phyloP scores from a whole-genome alignment of 2,888 invertebrate species.

The Parnassius apollo region DNA sequence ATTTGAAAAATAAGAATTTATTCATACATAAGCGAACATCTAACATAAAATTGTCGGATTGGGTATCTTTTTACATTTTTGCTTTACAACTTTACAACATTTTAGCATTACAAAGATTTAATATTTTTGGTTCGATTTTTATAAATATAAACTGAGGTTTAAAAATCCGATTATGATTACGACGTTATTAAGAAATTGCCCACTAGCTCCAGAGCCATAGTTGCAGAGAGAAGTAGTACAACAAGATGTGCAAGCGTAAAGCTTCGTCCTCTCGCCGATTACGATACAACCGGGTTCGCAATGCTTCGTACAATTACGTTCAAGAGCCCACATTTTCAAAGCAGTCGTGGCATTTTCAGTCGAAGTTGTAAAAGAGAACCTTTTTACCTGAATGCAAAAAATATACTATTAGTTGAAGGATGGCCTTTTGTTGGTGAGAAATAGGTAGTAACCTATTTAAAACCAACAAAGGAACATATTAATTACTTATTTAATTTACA shows the following conservation, averaged over 20 bases:
- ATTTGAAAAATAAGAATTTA: too few species aligned
- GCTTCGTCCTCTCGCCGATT: constrained; percentile 93
- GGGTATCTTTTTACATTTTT: too few species aligned
- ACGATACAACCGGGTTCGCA: constrained; percentile 94
- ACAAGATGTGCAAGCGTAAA: constrained; percentile 93
- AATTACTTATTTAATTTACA: not conserved
- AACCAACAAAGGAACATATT: not conserved
- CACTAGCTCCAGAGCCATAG: constrained; percentile 81
- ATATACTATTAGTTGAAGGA: constrained; percentile 1
- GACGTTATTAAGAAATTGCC: constrained; percentile 17
- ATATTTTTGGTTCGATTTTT: not conserved
- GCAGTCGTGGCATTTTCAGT: constrained; percentile 89
- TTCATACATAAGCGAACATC: too few species aligned
- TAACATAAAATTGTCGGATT: too few species aligned
- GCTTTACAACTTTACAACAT: not conserved
- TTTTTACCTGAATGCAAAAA: constrained; percentile 83
- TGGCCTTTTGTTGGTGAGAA: not conserved
- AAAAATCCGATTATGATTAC: constrained; percentile 15
- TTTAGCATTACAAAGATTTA: not conserved
- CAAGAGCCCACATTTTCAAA: constrained; percentile 89
- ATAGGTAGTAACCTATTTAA: too few species aligned
- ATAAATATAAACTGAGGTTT: not conserved
- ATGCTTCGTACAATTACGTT: constrained; percentile 90
- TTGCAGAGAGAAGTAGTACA: constrained; percentile 91
- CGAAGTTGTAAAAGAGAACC: constrained; percentile 91